Percentiles rank a stretch among this genome's conserved stretches.
Conservation (phyloP, 2,888 invertebrate genomes). For the Drepanosiphum platanoidis region DNA sequence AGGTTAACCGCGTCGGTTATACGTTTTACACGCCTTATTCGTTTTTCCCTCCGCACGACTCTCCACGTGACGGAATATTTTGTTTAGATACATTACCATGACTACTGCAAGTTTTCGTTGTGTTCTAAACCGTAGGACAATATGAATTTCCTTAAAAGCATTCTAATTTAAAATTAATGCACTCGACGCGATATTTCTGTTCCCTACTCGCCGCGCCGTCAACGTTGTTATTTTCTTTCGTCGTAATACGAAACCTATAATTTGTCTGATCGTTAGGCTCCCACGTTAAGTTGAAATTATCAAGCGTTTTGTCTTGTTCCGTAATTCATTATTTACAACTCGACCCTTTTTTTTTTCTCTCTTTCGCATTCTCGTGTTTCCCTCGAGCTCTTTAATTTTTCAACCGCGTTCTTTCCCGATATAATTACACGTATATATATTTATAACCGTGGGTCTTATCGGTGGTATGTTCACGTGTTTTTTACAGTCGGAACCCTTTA, state of each 20-base stretch:
- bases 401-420: constrained; percentile 22
- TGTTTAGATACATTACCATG: constrained; percentile 27
- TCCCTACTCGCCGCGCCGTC: no score
- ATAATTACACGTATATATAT: constrained; percentile 28
- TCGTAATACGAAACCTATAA: constrained; percentile 45
- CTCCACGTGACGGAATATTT: neutral
- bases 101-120: neutral
- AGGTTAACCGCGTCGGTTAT: no score
- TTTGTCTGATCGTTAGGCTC: constrained; percentile 31
- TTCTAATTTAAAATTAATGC: constrained; percentile 47
- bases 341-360: constrained; percentile 17
- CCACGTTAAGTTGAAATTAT: constrained; percentile 31
- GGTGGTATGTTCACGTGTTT: constrained; percentile 19
- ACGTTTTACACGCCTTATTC: no score
- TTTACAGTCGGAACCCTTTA: constrained; percentile 25
- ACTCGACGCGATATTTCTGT: neutral
- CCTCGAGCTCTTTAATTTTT: constrained; percentile 52
- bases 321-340: constrained; percentile 58
- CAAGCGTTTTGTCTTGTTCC: constrained; percentile 45
- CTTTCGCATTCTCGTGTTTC: no score
- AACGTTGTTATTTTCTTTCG: constrained; percentile 9
- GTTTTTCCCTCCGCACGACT: neutral
- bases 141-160: constrained; percentile 5
- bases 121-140: neutral
- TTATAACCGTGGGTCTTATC: constrained; percentile 23